Percentiles rank a stretch among this genome's conserved stretches.
phyloP scores from a whole-genome alignment of 2,797 vertebrate species.

The Acomys russatus region DNA sequence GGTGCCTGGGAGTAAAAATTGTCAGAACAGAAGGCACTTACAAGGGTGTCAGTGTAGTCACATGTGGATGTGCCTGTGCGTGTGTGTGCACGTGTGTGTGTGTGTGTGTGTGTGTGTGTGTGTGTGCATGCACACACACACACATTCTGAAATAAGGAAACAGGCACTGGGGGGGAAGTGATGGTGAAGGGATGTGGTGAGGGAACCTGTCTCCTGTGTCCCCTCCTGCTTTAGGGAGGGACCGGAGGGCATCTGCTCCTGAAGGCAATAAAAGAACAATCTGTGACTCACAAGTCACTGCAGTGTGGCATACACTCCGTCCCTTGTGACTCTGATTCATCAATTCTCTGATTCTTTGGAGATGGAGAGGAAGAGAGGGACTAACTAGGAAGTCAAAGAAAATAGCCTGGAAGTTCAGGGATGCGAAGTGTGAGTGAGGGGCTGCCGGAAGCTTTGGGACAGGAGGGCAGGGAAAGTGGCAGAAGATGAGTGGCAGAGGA shows the following conservation, averaged over 20 bases:
- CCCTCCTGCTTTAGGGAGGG: slow-evolving; percentile 5
- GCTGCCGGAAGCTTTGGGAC: not conserved
- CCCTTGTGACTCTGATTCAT: slow-evolving; percentile 36
- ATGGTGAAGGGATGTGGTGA: not conserved
- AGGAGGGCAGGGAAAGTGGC: not conserved
- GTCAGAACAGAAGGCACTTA: not conserved
- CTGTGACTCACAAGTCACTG: slow-evolving; percentile 37
- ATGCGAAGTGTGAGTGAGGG: not conserved
- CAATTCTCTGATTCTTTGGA: slow-evolving; percentile 23
- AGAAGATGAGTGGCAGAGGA: not conserved
- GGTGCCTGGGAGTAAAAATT: not conserved
- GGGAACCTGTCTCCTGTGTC: not conserved
- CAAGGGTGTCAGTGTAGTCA: not conserved
- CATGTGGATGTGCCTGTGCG: fast-evolving
- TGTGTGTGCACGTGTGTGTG: fast-evolving
- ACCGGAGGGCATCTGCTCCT: not conserved
- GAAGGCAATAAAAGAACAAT: not conserved
- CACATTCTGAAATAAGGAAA: not conserved
- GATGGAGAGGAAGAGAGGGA: not conserved
- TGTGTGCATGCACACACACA: fast-evolving
- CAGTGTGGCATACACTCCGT: not conserved
- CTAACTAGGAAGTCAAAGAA: not conserved
- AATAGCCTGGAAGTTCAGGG: not conserved
- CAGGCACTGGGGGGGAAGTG: too few species aligned
- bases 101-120: fast-evolving